Evolutionary conservation across 2,113 vertebrate genomes (phyloP), one percentile per base, ranked within the genome.

Genomic region (Alethe diademata): DNA sequence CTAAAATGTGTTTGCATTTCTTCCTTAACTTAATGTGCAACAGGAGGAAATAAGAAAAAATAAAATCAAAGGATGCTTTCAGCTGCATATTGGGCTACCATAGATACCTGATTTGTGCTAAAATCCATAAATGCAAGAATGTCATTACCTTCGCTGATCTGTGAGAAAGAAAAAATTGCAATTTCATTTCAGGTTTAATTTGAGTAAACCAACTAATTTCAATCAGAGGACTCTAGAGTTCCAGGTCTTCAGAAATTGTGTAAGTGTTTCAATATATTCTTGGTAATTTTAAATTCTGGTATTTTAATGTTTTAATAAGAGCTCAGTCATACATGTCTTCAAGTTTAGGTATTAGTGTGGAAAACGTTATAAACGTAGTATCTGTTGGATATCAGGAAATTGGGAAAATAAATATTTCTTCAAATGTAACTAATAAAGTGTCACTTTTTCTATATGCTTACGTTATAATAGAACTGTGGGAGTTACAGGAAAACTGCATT

Each of bases 171-270:
- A 64, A 58, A 71, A 64, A 85, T 28, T 61, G 6, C 43, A 3
- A 95, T 54, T 97, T 81, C 87, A 19, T 98, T 98, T 92, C 97
- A 99, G 99, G 96, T 98, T 99, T 96, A 98, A 99, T 70, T 98
- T 99, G 79, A 99, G 98, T 97, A 99, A 98, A 75, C 96, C 98
- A 67, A 85, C 98, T 91, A 98, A 98, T 93, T 98, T 99, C 73
- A 98, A 98, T 97, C 97, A 98, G 90, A 98, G 96, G 95, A 99
- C 99, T 66, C 96, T 99, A 47, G 99, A 99, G 98, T 99, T 99
- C 96, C 98, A 99, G 94, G 98, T 99, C 81, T 98, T 98, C 96
- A 98, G 98, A 98, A 99, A 99, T 92, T 98, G 97, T 56, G 99
- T 99, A 98, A 98, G 99, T 98, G 90, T 96, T 82, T 87, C 26